phyloP scores from a whole-genome alignment of 1,140 invertebrate genomes.

The Scaptomyza graminum region DNA sequence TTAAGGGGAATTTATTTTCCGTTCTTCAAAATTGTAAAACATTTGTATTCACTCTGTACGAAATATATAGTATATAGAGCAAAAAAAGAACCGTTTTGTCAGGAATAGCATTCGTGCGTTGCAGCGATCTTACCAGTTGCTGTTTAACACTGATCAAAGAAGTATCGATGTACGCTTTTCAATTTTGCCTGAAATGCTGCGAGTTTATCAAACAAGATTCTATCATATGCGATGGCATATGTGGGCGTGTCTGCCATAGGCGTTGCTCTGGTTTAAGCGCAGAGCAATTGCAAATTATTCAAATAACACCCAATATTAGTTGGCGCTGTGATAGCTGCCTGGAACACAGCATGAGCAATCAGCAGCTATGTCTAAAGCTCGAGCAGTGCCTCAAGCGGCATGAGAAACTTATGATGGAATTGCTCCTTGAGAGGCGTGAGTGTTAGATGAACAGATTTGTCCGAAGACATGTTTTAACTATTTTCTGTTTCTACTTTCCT shows the following conservation, averaged over 20 bases:
- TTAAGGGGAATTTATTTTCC: slow-evolving; percentile 24
- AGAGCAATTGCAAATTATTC: slow-evolving; percentile 29
- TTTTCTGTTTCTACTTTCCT: not conserved
- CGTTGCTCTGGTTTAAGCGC: slow-evolving; percentile 31
- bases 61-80: slow-evolving; percentile 1
- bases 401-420: slow-evolving; percentile 60
- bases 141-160: slow-evolving; percentile 30
- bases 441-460: not conserved
- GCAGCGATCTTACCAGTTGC: slow-evolving; percentile 42
- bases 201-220: slow-evolving; percentile 11
- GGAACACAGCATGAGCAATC: not conserved
- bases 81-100: slow-evolving; percentile 51
- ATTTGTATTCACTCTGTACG: slow-evolving; percentile 10
- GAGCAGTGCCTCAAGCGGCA: slow-evolving; percentile 45
- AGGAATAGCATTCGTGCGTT: slow-evolving; percentile 13
- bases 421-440: slow-evolving; percentile 47
- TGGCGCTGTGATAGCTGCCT: slow-evolving; percentile 53
- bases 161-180: slow-evolving; percentile 50
- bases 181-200: slow-evolving; percentile 50
- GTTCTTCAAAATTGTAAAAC: slow-evolving; percentile 16
- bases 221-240: slow-evolving; percentile 36
- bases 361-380: slow-evolving; percentile 31
- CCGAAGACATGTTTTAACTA: not conserved
- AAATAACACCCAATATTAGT: slow-evolving; percentile 22
- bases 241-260: slow-evolving; percentile 28